These are phyloP conservation scores for Xerus rutilus DNA, from an alignment of 2,797 vertebrate genomes.

Conservation along the genomic window DNA sequence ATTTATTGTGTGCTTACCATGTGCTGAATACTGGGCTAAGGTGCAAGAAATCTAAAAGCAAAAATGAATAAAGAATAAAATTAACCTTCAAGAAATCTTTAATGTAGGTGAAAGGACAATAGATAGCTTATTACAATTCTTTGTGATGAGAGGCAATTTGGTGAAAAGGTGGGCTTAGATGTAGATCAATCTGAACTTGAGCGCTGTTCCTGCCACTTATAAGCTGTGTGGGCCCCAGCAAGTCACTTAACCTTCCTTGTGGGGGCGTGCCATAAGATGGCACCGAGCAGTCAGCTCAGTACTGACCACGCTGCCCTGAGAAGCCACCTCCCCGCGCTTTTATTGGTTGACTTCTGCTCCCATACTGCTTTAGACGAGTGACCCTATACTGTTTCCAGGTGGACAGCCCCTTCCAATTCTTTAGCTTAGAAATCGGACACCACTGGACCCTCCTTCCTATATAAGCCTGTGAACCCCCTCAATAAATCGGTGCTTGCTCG, in stretches of 20 bases:
- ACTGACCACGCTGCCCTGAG: too few relatives aligned
- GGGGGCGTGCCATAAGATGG: too few relatives aligned
- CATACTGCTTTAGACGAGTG: too few relatives aligned
- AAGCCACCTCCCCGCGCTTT: too few relatives aligned
- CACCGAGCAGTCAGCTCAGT: too few relatives aligned
- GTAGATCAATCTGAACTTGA: background rate
- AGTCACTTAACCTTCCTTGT: background rate
- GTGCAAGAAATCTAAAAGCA: background rate
- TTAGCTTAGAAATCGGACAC: too few relatives aligned
- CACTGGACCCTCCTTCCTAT: too few relatives aligned
- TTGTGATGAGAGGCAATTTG: background rate
- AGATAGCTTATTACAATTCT: background rate
- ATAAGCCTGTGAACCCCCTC: too few relatives aligned
- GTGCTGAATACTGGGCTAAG: background rate
- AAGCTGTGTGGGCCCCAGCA: background rate
- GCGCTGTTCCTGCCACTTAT: background rate
- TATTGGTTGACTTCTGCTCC: too few relatives aligned
- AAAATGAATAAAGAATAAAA: background rate
- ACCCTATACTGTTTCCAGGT: too few relatives aligned
- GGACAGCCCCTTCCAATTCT: too few relatives aligned
- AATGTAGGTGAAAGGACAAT: background rate
- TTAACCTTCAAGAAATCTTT: slow-evolving; percentile 20
- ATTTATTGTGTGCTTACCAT: background rate
- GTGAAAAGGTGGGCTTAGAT: background rate
- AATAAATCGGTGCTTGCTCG: too few relatives aligned